Percentiles rank a stretch among this genome's conserved stretches.
These are phyloP conservation scores for Palythoa heliodiscus DNA, from an alignment of 92 coral and sea anemone species.

Conservation along the genomic window DNA sequence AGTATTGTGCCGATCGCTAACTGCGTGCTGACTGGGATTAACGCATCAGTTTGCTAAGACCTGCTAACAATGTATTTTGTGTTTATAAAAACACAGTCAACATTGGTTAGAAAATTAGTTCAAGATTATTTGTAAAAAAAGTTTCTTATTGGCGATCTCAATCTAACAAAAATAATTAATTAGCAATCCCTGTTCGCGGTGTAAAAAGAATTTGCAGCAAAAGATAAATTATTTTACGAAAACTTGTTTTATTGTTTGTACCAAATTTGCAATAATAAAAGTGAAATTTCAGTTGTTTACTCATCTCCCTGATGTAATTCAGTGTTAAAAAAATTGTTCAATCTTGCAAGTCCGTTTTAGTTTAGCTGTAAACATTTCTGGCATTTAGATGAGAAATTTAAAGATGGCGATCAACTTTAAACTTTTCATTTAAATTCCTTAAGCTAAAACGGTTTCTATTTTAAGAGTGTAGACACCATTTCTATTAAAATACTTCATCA, in stretches of 20 bases:
- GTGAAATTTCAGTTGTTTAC: neutral
- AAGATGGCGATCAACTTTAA: neutral
- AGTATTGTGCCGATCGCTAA: neutral
- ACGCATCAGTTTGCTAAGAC: neutral
- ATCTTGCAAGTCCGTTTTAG: neutral
- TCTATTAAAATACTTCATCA: neutral
- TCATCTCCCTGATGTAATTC: neutral
- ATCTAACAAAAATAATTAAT: neutral
- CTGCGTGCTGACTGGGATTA: neutral
- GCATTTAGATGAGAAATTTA: neutral
- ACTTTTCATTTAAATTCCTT: neutral
- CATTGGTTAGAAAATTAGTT: neutral
- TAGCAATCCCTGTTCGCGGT: too few species aligned
- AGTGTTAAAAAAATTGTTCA: neutral
- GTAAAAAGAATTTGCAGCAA: too few species aligned
- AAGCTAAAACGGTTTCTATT: conserved; percentile 11
- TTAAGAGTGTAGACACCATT: conserved; percentile 1
- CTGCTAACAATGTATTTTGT: too few species aligned
- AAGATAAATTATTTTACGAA: too few species aligned
- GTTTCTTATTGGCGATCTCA: neutral
- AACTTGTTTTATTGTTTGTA: too few species aligned
- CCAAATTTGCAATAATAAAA: neutral
- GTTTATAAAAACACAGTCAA: too few species aligned
- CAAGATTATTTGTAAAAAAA: neutral
- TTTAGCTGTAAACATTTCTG: neutral